These are phyloP conservation scores for Mylabris sibirica DNA, from an alignment of 2,888 invertebrate genomes.

Conservation along the genomic window DNA sequence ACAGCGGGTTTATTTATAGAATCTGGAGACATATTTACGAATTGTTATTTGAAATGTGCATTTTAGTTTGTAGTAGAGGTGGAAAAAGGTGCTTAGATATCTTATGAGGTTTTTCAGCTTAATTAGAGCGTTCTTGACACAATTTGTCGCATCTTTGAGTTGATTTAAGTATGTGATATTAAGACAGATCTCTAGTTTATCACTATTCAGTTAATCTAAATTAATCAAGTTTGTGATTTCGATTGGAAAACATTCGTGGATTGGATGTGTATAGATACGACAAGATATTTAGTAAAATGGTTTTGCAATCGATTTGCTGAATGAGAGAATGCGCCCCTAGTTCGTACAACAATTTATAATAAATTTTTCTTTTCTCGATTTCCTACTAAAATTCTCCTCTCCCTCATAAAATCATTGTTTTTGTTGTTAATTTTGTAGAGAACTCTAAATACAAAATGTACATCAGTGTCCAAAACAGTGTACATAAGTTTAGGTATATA, in stretches of 20 bases:
- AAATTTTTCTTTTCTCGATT: not conserved
- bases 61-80: not conserved
- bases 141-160: too few relatives aligned
- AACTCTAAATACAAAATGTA: conserved; percentile 17
- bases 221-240: too few relatives aligned
- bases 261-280: too few relatives aligned
- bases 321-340: not conserved
- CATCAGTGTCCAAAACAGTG: conserved; percentile 34
- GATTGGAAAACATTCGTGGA: not conserved
- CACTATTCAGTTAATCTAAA: not conserved
- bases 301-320: not conserved
- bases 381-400: not conserved
- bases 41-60: too few relatives aligned
- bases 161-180: too few relatives aligned
- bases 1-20: not conserved
- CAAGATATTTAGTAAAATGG: not conserved
- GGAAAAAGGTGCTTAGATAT: too few relatives aligned
- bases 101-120: too few relatives aligned
- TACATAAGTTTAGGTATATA: conserved; percentile 27
- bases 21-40: not conserved
- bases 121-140: too few relatives aligned
- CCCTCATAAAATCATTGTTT: not conserved
- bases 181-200: too few relatives aligned
- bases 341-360: not conserved
- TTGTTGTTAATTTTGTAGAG: conserved; percentile 29